These are phyloP conservation scores for Latrodectus hesperus DNA, from an alignment of 2,888 invertebrate genomes.

Conservation along the genomic window DNA sequence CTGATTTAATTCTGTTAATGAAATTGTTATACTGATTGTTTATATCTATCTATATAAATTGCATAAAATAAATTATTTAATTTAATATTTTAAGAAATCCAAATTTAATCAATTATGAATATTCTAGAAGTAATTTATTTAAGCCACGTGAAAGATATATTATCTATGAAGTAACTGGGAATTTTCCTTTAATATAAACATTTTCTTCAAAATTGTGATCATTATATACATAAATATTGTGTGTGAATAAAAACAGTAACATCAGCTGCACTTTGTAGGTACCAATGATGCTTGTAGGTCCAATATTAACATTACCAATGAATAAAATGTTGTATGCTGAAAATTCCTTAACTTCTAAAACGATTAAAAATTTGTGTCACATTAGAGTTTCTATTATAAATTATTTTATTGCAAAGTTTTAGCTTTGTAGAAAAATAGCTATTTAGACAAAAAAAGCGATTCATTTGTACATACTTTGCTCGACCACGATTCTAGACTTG, in stretches of 20 bases:
- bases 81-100: too few relatives aligned
- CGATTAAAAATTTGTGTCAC: constrained; percentile 29
- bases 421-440: constrained; percentile 60
- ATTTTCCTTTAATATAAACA: too few relatives aligned
- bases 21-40: too few relatives aligned
- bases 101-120: too few relatives aligned
- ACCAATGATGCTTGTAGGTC: constrained; percentile 4
- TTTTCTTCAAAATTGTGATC: too few relatives aligned
- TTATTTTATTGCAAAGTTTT: constrained; percentile 53
- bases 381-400: constrained; percentile 25
- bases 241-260: constrained; percentile 11
- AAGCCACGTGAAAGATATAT: too few relatives aligned
- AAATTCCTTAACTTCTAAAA: constrained; percentile 10
- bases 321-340: constrained; percentile 37
- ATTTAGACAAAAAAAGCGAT: constrained; percentile 42
- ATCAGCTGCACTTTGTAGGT: constrained; percentile 53
- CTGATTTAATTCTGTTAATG: too few relatives aligned
- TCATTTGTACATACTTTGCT: constrained; percentile 65
- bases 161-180: too few relatives aligned
- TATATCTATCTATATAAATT: too few relatives aligned
- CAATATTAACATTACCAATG: not conserved
- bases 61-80: too few relatives aligned
- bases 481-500: constrained; percentile 38
- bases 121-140: too few relatives aligned
- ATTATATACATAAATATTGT: not conserved